Evolutionary conservation across 35 echinoderm and acorn worm species (phyloP).

Genomic region (Hemicentrotus pulcherrimus): DNA sequence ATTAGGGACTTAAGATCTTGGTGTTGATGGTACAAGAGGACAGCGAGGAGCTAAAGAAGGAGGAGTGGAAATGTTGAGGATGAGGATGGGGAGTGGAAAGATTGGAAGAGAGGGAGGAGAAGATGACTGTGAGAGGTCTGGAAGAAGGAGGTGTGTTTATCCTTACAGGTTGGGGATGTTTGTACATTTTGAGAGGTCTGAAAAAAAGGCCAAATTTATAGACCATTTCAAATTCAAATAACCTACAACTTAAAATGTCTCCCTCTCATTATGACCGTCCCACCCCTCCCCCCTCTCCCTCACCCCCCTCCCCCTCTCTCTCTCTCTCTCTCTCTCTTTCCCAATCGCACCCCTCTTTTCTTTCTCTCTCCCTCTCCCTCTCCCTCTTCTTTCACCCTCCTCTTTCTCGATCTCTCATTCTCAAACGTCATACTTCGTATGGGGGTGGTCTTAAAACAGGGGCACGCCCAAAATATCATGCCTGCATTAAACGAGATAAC

Average conservation of each 20-base stretch:
- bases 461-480: background rate
- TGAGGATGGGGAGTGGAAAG: background rate
- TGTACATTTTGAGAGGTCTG: no score
- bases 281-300: background rate
- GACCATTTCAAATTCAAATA: no score
- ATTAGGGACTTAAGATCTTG: background rate
- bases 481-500: background rate
- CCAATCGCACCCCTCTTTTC: background rate
- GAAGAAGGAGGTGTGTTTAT: no score
- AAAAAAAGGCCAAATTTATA: no score
- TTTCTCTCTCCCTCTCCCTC: background rate
- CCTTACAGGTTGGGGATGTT: no score
- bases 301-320: background rate
- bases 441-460: background rate
- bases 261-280: background rate
- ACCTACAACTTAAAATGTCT: no score
- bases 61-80: background rate
- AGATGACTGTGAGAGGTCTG: no score
- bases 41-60: background rate
- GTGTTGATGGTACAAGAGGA: background rate
- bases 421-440: background rate
- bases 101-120: no score
- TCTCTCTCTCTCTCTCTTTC: background rate
- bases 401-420: background rate
- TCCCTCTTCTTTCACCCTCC: background rate